These are phyloP conservation scores for Xenops minutus DNA, from an alignment of 2,797 vertebrate species.

Conservation along the genomic window DNA sequence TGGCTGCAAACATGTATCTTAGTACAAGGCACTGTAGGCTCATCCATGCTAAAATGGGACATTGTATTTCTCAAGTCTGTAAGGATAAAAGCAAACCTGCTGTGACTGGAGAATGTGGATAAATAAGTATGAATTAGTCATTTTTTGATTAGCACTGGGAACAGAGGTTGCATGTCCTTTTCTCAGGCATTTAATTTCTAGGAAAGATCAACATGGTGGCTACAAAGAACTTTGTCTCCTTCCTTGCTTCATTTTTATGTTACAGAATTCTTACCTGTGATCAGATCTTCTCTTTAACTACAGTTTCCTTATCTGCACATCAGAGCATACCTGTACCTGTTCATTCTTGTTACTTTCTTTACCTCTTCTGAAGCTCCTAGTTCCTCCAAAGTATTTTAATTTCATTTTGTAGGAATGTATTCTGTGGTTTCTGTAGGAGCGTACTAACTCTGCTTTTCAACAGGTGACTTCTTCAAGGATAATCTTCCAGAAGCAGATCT, in stretches of 20 bases:
- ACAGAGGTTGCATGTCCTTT: background rate
- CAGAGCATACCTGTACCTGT: background rate
- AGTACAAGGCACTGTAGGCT: background rate
- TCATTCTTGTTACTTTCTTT: background rate
- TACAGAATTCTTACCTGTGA: background rate
- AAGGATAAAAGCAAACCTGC: background rate
- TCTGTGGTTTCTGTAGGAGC: background rate
- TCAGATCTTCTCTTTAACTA: background rate
- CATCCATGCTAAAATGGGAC: background rate
- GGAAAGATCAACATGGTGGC: background rate
- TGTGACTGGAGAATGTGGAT: background rate
- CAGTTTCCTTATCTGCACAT: background rate
- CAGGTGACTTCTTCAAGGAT: slow-evolving; percentile 89
- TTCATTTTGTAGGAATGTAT: background rate
- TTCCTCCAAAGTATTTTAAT: background rate
- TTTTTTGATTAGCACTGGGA: background rate
- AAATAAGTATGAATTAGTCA: background rate
- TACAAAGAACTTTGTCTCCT: background rate
- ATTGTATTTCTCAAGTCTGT: background rate
- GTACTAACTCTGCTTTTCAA: background rate
- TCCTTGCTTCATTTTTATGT: background rate
- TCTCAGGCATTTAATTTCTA: background rate
- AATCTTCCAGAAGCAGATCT: slow-evolving; percentile 85
- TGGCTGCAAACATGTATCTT: background rate
- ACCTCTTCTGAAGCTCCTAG: background rate